Conservation (phyloP, 1,140 invertebrate genomes). For the Drosophila pruinosa region DNA sequence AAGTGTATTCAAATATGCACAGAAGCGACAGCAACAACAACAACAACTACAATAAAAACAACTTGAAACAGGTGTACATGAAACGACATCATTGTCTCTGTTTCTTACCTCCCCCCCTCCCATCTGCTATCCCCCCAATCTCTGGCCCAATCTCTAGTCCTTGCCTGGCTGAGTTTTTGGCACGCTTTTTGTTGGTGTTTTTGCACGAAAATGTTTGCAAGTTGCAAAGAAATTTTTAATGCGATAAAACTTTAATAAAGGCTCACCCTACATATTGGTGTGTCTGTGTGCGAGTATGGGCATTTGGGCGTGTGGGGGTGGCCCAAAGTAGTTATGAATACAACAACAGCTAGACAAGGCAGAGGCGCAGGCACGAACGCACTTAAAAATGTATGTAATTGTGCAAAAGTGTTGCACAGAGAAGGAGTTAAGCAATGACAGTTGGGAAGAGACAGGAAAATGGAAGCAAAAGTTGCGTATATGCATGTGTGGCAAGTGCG, state of each 20-base stretch:
- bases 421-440: not conserved
- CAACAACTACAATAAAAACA: conserved; percentile 68
- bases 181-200: conserved; percentile 51
- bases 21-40: conserved; percentile 38
- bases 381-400: conserved; percentile 80
- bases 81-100: conserved; percentile 73
- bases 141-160: conserved; percentile 27
- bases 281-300: not conserved
- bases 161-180: conserved; percentile 65
- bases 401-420: conserved; percentile 65
- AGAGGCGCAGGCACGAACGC: conserved; percentile 61
- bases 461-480: conserved; percentile 47
- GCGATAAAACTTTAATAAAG: conserved; percentile 82
- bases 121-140: conserved; percentile 20
- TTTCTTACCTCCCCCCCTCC: not conserved
- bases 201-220: conserved; percentile 69
- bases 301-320: conserved; percentile 47
- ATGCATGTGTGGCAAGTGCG: conserved; percentile 9
- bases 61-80: conserved; percentile 76
- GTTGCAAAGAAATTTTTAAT: conserved; percentile 74
- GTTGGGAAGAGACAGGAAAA: too few relatives aligned
- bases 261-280: conserved; percentile 40
- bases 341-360: conserved; percentile 67
- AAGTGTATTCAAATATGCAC: conserved; percentile 78
- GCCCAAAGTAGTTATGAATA: conserved; percentile 78